Evolutionary conservation across 35 echinoderm and acorn worm genomes (phyloP).

Genomic region (Ophioderma brevispina): DNA sequence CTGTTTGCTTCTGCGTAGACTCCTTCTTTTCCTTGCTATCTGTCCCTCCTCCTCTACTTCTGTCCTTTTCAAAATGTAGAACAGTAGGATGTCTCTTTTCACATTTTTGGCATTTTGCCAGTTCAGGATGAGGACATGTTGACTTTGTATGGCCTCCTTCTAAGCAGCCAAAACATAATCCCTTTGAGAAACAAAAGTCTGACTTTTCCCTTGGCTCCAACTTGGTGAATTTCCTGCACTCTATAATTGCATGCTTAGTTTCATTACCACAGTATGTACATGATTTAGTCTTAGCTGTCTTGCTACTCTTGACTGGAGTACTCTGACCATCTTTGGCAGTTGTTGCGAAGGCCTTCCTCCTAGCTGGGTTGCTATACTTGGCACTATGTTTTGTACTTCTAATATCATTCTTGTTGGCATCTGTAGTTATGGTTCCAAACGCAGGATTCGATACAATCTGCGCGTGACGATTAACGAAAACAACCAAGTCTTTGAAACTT

Average conservation of each 20-base stretch:
- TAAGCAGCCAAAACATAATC: background rate
- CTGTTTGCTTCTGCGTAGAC: background rate
- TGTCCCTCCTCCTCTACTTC: too few species aligned
- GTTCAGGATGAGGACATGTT: background rate
- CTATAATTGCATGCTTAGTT: conserved; percentile 12
- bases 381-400: conserved; percentile 1
- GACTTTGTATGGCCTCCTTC: background rate
- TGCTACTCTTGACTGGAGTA: background rate
- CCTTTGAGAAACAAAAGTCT: background rate
- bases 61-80: conserved; percentile 16
- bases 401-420: conserved; percentile 21
- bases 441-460: conserved; percentile 13
- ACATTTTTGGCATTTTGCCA: conserved; percentile 16
- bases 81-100: conserved; percentile 32
- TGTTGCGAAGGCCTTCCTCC: conserved; percentile 32
- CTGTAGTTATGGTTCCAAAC: conserved; percentile 23
- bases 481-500: conserved; percentile 12
- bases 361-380: background rate
- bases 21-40: background rate
- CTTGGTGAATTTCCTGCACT: conserved; percentile 24
- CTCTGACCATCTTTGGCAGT: conserved; percentile 13
- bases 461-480: background rate
- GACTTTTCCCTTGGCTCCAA: conserved; percentile 5
- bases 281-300: conserved; percentile 14
- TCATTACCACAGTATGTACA: conserved; percentile 31